Base-by-base conservation (phyloP, 2,888 invertebrate genomes). In the Epistrophe eligans region DNA sequence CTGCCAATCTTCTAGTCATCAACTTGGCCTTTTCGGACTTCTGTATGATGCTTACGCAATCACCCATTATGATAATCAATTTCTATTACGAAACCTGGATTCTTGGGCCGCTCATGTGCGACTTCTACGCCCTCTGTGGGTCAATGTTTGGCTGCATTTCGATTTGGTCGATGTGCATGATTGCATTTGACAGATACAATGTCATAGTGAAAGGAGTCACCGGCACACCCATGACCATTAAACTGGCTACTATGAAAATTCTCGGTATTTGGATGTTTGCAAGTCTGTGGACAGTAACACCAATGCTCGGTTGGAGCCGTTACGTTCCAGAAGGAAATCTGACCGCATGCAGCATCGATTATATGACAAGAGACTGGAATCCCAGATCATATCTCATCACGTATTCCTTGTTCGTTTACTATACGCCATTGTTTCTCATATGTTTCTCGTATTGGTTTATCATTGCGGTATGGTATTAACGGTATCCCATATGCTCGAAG, bases 121-220 rank as follows among this genome's bases (percentile, higher is more conserved):
- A 95, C 87, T 90, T 95, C 38, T 95, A 95, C 89, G 95, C 94
- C 9, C 92, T 95, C 90, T 92, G 93, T 81, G 95, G 95, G 5
- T 95, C 97, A 43, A 94, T 98, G 87, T 97, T 96, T 91, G 98
- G 98, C 84, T 96, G 97, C 91, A 95, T 95, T 88, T 98, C 98
- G 82, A 98, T 98, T 91, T 98, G 97, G 97, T 96, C 97, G 15
- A 97, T 98, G 97, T 96, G 96, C 2, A 95, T 96, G 95, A 98
- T 98, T 90, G 97, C 98, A 74, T 94, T 97, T 90, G 98, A 98
- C 91, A 95, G 98, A 88, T 98, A 98, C 94, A 97, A 97, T 91
- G 98, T 98, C 74, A 98, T 98, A 91, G 97, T 98, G 24, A 97
- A 97, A 92, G 97, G 97, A 88, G 93, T 95, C 89, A 91, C 94